Conservation (phyloP, 2,113 vertebrate genomes). For the Mormoops blainvillei region DNA sequence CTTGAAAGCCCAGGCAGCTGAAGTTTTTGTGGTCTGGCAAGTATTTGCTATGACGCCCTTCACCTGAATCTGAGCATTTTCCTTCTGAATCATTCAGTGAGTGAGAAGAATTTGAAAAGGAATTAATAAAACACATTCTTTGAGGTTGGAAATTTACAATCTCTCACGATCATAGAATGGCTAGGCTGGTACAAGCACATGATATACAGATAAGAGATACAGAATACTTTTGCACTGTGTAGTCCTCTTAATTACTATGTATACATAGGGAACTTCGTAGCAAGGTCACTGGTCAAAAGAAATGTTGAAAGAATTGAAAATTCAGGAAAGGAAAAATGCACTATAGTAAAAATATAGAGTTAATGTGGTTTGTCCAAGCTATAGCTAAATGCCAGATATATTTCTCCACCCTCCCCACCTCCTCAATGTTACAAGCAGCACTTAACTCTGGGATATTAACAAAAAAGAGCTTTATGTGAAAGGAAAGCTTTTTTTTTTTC, state of each 20-base stretch:
- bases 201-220: constrained; percentile 11
- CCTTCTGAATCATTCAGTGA: constrained; percentile 57
- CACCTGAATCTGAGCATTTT: constrained; percentile 65
- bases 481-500: constrained; percentile 16
- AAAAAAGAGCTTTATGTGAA: constrained; percentile 6
- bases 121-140: constrained; percentile 53
- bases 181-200: background rate
- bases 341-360: background rate
- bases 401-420: background rate
- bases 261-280: background rate
- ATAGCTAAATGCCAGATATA: background rate
- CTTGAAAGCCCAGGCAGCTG: constrained; percentile 41
- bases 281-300: background rate
- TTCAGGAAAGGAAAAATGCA: background rate
- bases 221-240: background rate
- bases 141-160: constrained; percentile 52
- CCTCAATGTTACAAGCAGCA: background rate
- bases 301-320: constrained; percentile 24
- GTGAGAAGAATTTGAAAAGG: constrained; percentile 54
- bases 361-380: background rate
- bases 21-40: constrained; percentile 67
- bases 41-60: constrained; percentile 35
- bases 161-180: background rate
- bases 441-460: constrained; percentile 10
- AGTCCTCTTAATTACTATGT: background rate